Base-by-base conservation (phyloP, 2,797 vertebrate genomes). In the Takifugu rubripes region DNA sequence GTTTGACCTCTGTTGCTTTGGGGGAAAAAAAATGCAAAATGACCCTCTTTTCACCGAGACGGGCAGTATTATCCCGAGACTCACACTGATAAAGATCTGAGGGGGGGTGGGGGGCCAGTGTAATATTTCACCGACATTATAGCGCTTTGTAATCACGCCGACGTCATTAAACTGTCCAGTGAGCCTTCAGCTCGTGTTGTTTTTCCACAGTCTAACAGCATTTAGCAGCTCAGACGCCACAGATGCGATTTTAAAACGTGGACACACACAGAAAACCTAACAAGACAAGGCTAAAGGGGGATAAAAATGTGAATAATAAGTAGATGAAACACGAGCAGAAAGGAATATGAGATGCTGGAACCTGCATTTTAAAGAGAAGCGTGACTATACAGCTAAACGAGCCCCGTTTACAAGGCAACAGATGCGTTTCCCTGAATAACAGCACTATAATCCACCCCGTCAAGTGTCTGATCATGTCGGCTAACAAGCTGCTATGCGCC, bases 101-200 rank as follows among this genome's bases (percentile, higher is more conserved):
- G 36, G 49, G 29, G 56, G 64, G 42, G 49, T 36, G 56, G 64
- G 42, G 43, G 40, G 44, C 54, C 49, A 36, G 46, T 14, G 25
- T 57, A 53, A 80, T 77, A 68, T 80, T 70, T 85, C 77, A 69
- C 29, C 25, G 31, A 68, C 77, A 72, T 79, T 70, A 66, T 58
- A n/a, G 31, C 52, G 43, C 15, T 47, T 68, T 64, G 57, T 72
- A 68, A 82, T 80, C 64, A 40, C 3, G 15, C 44, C n/a, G 17
- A n/a, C 21, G 44, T 46, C 44, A 74, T 81, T 79, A 79, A 81
- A 78, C 56, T 61, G 68, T 55, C 59, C 62, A 47, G 17, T 12
- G 49, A 50, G 64, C 59, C 57, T 67, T 74, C 49, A 61, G 67
- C 57, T 68, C 56, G 52, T 55, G 40, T 44, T 44, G n/a, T 54